These are phyloP conservation scores for Sphaerodactylus townsendi DNA, from an alignment of 2,113 vertebrate genomes.

Conservation along the genomic window DNA sequence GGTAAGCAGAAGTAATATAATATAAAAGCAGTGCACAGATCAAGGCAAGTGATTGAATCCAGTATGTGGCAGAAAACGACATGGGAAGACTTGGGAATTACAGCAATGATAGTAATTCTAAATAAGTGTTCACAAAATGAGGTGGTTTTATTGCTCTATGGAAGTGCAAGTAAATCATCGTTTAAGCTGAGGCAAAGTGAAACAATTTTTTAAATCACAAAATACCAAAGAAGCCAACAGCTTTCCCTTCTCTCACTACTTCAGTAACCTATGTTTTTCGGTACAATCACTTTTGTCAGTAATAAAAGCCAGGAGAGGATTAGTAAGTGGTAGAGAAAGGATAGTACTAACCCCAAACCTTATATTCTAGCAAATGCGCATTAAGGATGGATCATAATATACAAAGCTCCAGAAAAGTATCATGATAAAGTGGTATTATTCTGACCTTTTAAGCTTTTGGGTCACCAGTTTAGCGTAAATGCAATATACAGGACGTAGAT, in stretches of 20 bases:
- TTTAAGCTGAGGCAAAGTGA: conserved; percentile 3
- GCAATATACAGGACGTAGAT: too few relatives aligned
- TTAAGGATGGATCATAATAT: background rate
- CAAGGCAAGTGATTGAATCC: conserved; percentile 35
- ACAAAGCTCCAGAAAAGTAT: background rate
- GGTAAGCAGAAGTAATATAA: conserved; percentile 40
- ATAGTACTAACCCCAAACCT: background rate
- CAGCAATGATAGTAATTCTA: conserved; percentile 32
- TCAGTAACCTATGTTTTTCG: conserved; percentile 6
- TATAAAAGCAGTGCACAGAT: conserved; percentile 35
- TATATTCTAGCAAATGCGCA: background rate
- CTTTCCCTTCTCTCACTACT: background rate
- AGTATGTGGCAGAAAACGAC: conserved; percentile 48
- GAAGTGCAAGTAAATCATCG: conserved; percentile 13
- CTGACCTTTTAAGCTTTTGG: background rate
- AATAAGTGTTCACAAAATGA: background rate
- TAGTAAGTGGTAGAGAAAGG: background rate
- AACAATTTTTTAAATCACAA: conserved; percentile 1
- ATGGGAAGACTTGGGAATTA: conserved; percentile 37
- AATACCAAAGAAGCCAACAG: background rate
- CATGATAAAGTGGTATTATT: background rate
- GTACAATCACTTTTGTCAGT: background rate
- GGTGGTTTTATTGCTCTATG: conserved; percentile 31
- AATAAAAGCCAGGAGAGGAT: background rate
- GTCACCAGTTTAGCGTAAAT: background rate